Conservation (phyloP, 1,140 invertebrate genomes). For the Dreissena rostriformis region DNA sequence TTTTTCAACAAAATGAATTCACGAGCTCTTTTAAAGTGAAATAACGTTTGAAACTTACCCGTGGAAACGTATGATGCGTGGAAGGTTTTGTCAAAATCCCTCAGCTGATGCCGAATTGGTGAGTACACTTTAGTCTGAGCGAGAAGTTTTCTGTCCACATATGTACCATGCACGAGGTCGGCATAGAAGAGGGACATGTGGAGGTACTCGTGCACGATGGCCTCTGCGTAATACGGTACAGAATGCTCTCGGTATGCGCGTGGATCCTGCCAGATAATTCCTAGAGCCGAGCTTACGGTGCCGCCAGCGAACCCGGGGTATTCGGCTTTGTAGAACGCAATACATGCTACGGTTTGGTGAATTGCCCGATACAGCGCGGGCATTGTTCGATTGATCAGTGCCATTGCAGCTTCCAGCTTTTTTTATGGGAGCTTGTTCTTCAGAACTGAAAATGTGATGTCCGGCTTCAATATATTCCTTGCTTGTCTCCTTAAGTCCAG, state of each 20-base stretch:
- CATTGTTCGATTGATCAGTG: conserved; percentile 11
- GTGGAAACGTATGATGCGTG: conserved; percentile 33
- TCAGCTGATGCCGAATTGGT: neutral
- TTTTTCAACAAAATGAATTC: no score
- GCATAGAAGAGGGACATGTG: conserved; percentile 18
- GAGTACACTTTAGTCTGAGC: conserved; percentile 14
- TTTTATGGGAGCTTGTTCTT: neutral
- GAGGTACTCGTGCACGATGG: conserved; percentile 34
- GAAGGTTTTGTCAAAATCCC: conserved; percentile 27
- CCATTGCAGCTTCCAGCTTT: conserved; percentile 14
- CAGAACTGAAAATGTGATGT: conserved; percentile 13
- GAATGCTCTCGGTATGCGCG: neutral
- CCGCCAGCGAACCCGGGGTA: neutral
- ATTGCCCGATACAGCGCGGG: conserved; percentile 16
- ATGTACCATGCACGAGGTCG: conserved; percentile 28
- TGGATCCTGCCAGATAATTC: conserved; percentile 33
- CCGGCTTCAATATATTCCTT: conserved; percentile 29
- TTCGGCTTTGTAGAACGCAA: conserved; percentile 27
- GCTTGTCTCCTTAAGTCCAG: neutral
- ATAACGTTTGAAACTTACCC: neutral
- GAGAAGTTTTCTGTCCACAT: neutral
- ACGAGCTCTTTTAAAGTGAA: no score
- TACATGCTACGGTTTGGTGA: conserved; percentile 10
- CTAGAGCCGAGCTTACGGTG: conserved; percentile 11
- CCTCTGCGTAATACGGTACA: conserved; percentile 24